Evolutionary conservation across 2,888 invertebrate genomes (phyloP), one percentile per base, ranked within the genome.

Genomic region (Andrena chrysosceles): DNA sequence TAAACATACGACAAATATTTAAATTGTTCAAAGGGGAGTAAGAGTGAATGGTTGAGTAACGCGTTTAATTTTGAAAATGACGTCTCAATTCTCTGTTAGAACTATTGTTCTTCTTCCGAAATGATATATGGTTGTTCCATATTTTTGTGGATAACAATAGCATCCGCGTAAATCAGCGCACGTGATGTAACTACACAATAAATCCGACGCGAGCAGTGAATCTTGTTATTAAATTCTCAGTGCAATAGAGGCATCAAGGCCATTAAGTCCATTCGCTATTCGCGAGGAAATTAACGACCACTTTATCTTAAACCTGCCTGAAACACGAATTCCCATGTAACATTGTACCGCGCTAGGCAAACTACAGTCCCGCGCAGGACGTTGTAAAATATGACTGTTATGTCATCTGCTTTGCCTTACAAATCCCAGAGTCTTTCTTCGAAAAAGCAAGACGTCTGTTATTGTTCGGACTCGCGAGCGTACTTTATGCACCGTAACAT

Each of bases 251-350:
- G 3, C 33, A 20, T 69, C 31, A 35, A 20, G 42, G 1, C n/a
- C 20, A n/a, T 48, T 48, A 70, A 60, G 16, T 20, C n/a, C 29
- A 70, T 26, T 26, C 7, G 60, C 29, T 59, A 26, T 59, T 48
- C 13, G 31, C 31, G 13, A 49, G 71, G 48, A 60, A 70, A 70
- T 48, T 42, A 60, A 70, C 20, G 60, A 13, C 26, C 59, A 31
- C n/a, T 70, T 60, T 60, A 29, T 70, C 60, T 70, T 42, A 49
- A 48, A 42, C 10, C 20, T 29, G 42, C 26, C 13, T n/a, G 29
- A 60, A 10, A n/a, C 42, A 29, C 48, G 48, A 31, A 3, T n/a
- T 31, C 35, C 5, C 49, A n/a, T 29, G 29, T 49, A 31, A 52
- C 42, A 42, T 42, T 42, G 42, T 42, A 42, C 16, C 13, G 16